A percentile compares a stretch with the other conserved stretches of the same genome.
Evolutionary conservation across 2,113 vertebrate genomes (phyloP).

Genomic region (Machaerirhynchus nigripectus): DNA sequence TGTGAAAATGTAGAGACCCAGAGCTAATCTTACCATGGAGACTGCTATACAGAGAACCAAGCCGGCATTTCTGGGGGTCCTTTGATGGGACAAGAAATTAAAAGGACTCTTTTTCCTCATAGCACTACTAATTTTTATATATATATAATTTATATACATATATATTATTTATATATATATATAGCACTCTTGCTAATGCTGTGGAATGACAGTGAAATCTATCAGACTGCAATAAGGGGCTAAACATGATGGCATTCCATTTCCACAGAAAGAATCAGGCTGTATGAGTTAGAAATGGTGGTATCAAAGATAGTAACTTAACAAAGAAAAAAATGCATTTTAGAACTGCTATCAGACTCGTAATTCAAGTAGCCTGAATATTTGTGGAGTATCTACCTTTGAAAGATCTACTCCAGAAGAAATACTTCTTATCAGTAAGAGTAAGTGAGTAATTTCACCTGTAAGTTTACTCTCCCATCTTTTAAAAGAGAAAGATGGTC

Average conservation of each 20-base stretch:
- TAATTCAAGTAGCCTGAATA: neutral
- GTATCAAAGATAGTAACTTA: neutral
- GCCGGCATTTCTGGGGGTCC: neutral
- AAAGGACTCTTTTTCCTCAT: neutral
- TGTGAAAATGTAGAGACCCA: neutral
- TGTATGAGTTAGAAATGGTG: neutral
- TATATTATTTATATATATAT: too few relatives aligned
- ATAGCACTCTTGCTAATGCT: neutral
- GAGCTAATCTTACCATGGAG: neutral
- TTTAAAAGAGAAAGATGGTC: neutral
- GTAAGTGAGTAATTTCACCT: neutral
- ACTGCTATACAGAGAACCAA: neutral
- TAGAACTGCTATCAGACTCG: neutral
- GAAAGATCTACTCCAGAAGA: neutral
- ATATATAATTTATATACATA: too few relatives aligned
- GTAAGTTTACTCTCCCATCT: neutral
- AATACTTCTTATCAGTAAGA: neutral
- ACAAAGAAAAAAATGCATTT: neutral
- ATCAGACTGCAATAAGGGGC: neutral
- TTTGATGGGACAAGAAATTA: neutral
- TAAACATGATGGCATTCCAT: neutral
- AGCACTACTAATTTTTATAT: neutral
- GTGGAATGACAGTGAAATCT: neutral
- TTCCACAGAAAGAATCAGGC: neutral
- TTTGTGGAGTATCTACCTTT: neutral